Evolutionary conservation across 2,113 vertebrate genomes (phyloP), one percentile per base, ranked within the genome.

Genomic region (Vireo altiloquus): DNA sequence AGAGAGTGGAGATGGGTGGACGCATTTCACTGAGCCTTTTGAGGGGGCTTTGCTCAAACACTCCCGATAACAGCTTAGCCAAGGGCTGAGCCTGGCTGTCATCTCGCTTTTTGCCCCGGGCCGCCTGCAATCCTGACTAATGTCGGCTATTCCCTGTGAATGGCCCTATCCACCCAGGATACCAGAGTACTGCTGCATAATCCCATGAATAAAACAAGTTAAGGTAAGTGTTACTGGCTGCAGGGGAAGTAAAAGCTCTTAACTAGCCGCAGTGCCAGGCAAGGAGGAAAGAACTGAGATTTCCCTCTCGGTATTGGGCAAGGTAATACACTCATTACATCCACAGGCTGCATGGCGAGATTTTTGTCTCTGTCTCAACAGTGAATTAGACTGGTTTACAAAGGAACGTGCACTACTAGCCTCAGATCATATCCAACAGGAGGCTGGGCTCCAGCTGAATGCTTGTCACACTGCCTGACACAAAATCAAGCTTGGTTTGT

Each of bases 41-140:
- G 39, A 59, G 23, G 13, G 15, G 3, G 27, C 47, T 72, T 33
- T 0, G 1, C 28, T 75, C 50, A 16, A 63, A 35, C 44, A 46
- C 42, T 39, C 35, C 5, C 42, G 3, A 0, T 6, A 59, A 35
- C 8, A 71, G 2, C 7, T 75, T 60, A 25, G 31, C 49, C 49
- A 56, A 70, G 12, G 14, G 42, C 21, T 53, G 40, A 84, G 35
- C 33, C 56, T 23, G 60, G 35, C 42, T 78, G 44, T 47, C 63
- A 33, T 28, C 64, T 61, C 76, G 11, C 42, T 27, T 81, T 47
- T 83, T 59, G 69, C 87, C 56, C 44, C 8, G 2, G 60, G 52
- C 47, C 18, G 70, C 87, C 84, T 56, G 72, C 60, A 85, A 66
- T 72, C 61, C 56, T 52, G n/a, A 79, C 42, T 35, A 54, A 70